These are phyloP conservation scores for Acanthosepion pharaonis DNA, from an alignment of 2,888 invertebrate species.

Conservation along the genomic window DNA sequence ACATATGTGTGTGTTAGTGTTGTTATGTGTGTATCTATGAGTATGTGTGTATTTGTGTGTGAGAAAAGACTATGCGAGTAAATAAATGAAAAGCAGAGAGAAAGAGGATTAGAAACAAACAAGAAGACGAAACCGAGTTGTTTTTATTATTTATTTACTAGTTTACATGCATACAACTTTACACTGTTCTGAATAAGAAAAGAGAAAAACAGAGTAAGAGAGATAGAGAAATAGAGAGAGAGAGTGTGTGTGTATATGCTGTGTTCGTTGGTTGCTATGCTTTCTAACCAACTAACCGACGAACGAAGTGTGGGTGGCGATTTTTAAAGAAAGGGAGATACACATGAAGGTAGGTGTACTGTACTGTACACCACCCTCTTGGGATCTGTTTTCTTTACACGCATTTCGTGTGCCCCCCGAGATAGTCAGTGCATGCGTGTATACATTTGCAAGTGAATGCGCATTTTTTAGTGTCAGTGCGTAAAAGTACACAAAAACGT, in stretches of 20 bases:
- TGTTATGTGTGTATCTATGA: no score
- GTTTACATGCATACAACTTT: no score
- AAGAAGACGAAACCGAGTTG: no score
- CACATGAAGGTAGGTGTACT: not conserved
- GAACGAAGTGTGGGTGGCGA: not conserved
- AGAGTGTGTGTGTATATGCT: no score
- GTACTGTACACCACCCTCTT: not conserved
- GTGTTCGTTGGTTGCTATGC: not conserved
- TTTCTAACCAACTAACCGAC: not conserved
- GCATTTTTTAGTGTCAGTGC: not conserved
- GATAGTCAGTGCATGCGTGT: no score
- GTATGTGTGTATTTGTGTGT: no score
- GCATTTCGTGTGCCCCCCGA: not conserved
- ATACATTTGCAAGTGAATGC: not conserved
- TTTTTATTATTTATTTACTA: no score
- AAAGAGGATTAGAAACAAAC: not conserved
- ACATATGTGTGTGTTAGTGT: no score
- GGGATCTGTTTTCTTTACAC: not conserved
- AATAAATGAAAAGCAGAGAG: not conserved
- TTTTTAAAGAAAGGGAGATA: not conserved
- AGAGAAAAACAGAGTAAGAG: not conserved
- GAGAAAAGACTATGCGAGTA: no score
- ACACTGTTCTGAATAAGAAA: no score
- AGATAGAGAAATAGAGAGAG: not conserved
- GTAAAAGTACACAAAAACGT: not conserved